A percentile compares a stretch with the other conserved stretches of the same genome.
Conservation (phyloP, 2,113 vertebrate species). For the cat (Felis catus) region DNA sequence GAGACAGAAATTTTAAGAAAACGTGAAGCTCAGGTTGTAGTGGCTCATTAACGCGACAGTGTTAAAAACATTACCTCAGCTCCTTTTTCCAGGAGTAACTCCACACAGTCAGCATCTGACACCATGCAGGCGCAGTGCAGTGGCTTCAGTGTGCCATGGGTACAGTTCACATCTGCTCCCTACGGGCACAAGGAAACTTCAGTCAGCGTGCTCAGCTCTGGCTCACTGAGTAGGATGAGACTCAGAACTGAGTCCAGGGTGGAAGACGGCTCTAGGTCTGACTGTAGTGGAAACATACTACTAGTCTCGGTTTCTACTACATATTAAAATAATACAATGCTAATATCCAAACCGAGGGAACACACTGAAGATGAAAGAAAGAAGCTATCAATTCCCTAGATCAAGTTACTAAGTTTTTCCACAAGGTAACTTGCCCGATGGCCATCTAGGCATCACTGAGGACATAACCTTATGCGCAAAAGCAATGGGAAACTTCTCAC, state of each 20-base stretch:
- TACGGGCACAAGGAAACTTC: conserved; percentile 50
- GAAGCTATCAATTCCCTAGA: neutral
- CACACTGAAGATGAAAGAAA: conserved; percentile 17
- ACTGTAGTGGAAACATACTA: neutral
- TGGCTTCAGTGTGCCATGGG: conserved; percentile 96
- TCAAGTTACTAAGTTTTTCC: conserved; percentile 7
- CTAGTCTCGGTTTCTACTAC: neutral
- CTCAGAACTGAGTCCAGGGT: neutral
- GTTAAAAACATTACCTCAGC: conserved; percentile 88
- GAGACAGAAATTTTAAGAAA: neutral
- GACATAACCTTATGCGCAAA: neutral
- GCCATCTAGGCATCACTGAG: neutral
- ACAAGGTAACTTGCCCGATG: neutral
- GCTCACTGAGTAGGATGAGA: neutral
- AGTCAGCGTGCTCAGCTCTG: neutral
- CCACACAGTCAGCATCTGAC: conserved; percentile 95
- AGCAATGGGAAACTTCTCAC: neutral
- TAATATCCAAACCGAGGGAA: neutral
- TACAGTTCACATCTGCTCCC: conserved; percentile 97
- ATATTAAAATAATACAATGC: neutral
- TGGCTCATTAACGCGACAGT: accelerated
- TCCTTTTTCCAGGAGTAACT: conserved; percentile 96
- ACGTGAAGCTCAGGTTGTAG: neutral
- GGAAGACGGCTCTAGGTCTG: neutral
- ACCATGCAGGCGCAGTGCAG: conserved; percentile 99